Evolutionary conservation across 2,113 vertebrate species (phyloP).

Genomic region (Myrmecobius fasciatus): DNA sequence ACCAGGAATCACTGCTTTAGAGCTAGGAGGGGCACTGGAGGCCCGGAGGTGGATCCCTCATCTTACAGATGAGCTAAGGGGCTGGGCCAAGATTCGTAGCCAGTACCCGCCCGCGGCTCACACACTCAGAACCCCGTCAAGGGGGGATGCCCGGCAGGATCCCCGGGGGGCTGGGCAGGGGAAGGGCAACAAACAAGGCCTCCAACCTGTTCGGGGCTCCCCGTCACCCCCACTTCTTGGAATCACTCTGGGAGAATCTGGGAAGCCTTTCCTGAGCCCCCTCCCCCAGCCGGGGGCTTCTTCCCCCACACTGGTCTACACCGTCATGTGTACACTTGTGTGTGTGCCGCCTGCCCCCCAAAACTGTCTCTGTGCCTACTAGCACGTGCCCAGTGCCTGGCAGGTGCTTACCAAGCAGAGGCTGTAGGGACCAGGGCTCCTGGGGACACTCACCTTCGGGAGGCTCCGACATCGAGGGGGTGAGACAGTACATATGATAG

Average conservation of each 20-base stretch:
- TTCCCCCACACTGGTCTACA: not conserved
- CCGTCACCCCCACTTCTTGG: not conserved
- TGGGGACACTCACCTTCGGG: slow-evolving; percentile 83
- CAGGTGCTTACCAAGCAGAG: no score
- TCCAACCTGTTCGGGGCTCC: not conserved
- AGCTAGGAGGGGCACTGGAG: not conserved
- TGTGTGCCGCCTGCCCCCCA: no score
- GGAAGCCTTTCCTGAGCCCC: not conserved
- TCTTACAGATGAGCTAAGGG: not conserved
- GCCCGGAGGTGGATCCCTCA: accelerated
- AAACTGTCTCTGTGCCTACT: not conserved
- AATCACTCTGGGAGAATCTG: not conserved
- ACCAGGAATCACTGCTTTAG: not conserved
- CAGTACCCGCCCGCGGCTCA: not conserved
- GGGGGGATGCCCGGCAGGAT: no score
- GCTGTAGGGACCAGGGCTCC: not conserved
- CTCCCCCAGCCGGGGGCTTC: not conserved
- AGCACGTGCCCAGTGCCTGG: no score
- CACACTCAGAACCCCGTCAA: no score
- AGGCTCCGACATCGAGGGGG: slow-evolving; percentile 86
- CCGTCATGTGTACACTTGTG: no score
- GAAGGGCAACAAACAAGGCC: not conserved
- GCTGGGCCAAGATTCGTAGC: not conserved
- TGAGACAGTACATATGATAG: slow-evolving; percentile 90
- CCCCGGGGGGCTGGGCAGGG: not conserved